Evolutionary conservation across 2,888 invertebrate genomes (phyloP), one percentile per base, ranked within the genome.

Genomic region (Neria commutata): DNA sequence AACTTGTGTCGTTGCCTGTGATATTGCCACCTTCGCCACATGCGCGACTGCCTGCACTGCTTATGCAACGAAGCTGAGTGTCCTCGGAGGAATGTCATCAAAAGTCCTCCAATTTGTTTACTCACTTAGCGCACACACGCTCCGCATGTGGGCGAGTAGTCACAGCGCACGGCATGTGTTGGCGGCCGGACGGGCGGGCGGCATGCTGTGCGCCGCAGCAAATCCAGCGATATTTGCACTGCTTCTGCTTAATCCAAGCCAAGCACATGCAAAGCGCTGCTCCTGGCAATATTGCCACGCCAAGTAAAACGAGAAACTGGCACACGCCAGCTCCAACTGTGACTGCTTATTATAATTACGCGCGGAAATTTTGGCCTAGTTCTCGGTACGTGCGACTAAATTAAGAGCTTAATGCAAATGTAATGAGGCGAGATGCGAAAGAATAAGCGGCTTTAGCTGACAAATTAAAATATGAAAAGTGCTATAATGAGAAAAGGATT

Each of bases 81-180:
- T 62, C 62, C 62, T 62, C 59, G 54, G 60, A 37, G 60, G 60
- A 62, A 64, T 64, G 62, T 56, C 60, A 64, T 64, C 47, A 54
- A 54, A 62, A 62, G 60, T 64, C 58, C 64, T 64, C 51, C 56
- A 62, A 64, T 62, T 62, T 62, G 62, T 64, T 64, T 62, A 62
- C 62, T 62, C 64, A 64, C 62, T 64, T 62, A 56, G 62, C 37
- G 37, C n/a, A 37, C 11, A 37, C 37, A 14, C n/a, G 37, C n/a
- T 14, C 4, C 4, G 37, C 37, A 37, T 37, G n/a, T 37, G 37
- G 37, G 37, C 37, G 37, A 29, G 29, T 11, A 29, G n/a, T n/a
- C 29, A 29, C 29, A 8, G 5, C 29, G 29, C 5, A 29, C 11
- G n/a, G n/a, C 29, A 5, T 8, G 6, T 29, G 29, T 11, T 11